Base-by-base conservation (phyloP, 2,888 invertebrate species). In the Isoperla grammatica region DNA sequence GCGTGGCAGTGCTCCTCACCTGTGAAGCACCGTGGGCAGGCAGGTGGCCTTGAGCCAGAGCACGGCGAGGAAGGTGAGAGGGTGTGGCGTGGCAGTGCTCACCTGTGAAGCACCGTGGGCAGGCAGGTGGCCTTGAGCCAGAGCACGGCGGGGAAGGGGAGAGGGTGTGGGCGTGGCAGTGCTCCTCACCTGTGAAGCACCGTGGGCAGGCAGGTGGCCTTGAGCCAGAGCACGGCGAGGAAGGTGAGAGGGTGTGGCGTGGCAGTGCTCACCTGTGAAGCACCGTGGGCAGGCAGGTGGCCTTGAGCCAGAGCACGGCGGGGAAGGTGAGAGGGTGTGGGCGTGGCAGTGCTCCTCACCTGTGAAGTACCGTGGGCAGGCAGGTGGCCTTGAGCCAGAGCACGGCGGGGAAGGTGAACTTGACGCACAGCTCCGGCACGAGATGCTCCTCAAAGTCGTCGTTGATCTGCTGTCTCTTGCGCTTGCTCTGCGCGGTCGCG, bases 111-210 rank as follows among this genome's bases (percentile, higher is more conserved):
- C 59, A 95, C 82, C 17, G 90, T 87, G 0, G 98, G 97, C 59
- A 99, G 71, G 57, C 89, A 81, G 1, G 85, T 82, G 0, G 90
- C 87, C 74, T 96, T 94, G 19, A 89, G 78, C 91, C 95, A 96
- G 61, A 95, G 77, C 11, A 86, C 76, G 15, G 85, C 81, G 0
- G 90, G 88, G 70, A 83, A 89, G 0, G 79, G 77, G 64, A 85
- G n/a, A n/a, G n/a, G n/a, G n/a, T n/a, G n/a, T n/a, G n/a, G n/a
- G n/a, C n/a, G n/a, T n/a, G n/a, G n/a, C n/a, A n/a, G n/a, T 4
- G 15, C n/a, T n/a, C n/a, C 50, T 50, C 6, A 50, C 50, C 50
- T 50, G 70, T 93, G 90, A 29, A 97, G 70, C 59, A 95, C 82
- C 17, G 90, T 87, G 0, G 98, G 97, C 59, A 99, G 71, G 57